A percentile compares a stretch with the other conserved stretches of the same genome.
Conservation (phyloP, 2,113 vertebrate species). For the Seriola rivoliana region DNA sequence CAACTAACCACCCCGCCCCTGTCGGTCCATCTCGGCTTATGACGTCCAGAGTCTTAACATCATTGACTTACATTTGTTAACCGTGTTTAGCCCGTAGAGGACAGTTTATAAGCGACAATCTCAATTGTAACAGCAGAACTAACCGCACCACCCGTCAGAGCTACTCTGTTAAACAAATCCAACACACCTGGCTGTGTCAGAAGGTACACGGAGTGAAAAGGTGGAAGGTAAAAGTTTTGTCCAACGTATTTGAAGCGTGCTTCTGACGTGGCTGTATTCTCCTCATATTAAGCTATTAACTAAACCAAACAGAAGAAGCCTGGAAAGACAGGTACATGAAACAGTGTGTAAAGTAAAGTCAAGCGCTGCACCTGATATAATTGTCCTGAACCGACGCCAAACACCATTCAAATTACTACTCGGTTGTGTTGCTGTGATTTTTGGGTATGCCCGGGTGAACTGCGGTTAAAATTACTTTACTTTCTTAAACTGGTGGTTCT, state of each 20-base stretch:
- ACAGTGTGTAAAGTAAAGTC: neutral
- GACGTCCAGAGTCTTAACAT: neutral
- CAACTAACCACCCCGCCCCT: neutral
- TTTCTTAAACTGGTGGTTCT: neutral
- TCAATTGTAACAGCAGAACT: neutral
- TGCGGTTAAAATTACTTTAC: neutral
- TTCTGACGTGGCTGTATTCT: neutral
- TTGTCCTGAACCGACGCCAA: neutral
- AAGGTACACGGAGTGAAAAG: neutral
- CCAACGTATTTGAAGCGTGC: neutral
- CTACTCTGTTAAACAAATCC: accelerated
- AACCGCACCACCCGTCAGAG: neutral
- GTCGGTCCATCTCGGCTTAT: neutral
- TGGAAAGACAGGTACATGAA: neutral
- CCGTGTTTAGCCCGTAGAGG: neutral
- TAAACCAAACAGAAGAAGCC: neutral
- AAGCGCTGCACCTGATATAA: neutral
- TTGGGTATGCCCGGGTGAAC: no score
- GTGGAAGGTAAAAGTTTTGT: neutral
- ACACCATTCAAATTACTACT: neutral
- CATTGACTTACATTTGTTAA: neutral
- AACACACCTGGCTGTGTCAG: neutral
- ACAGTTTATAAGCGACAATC: neutral
- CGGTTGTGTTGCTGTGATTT: neutral
- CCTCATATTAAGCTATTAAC: neutral